Evolutionary conservation across 1,140 invertebrate genomes (phyloP).

Genomic region (Drosophila tropicalis): DNA sequence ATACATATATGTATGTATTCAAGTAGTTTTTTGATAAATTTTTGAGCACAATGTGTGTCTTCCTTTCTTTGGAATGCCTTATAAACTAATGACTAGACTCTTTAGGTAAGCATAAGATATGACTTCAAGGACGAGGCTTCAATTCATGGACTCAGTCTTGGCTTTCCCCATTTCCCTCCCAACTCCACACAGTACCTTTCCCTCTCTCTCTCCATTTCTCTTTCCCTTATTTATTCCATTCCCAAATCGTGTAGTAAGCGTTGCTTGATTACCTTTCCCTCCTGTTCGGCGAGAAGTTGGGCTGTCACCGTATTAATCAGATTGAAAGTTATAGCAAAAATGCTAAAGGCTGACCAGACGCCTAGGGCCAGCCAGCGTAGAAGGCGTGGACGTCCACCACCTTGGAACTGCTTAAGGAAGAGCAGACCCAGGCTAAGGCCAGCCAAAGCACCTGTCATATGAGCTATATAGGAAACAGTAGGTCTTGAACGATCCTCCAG

Average conservation of each 20-base stretch:
- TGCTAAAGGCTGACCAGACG: conserved; percentile 94
- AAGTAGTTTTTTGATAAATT: conserved; percentile 21
- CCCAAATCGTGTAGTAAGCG: conserved; percentile 79
- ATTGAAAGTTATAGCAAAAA: conserved; percentile 96
- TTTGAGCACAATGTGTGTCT: conserved; percentile 57
- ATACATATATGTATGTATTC: background rate
- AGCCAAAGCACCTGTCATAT: conserved; percentile 94
- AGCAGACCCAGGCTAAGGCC: conserved; percentile 94
- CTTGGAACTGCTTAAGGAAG: conserved; percentile 97
- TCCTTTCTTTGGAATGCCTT: conserved; percentile 62
- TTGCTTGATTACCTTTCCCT: conserved; percentile 75
- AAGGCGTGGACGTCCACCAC: conserved; percentile 94
- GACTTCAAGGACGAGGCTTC: conserved; percentile 32
- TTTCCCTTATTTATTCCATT: conserved; percentile 40
- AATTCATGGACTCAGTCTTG: conserved; percentile 53
- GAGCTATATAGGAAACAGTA: conserved; percentile 97
- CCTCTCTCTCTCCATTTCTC: background rate
- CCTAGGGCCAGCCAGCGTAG: conserved; percentile 97
- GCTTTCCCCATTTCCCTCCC: background rate
- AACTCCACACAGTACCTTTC: background rate
- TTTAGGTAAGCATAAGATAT: conserved; percentile 54
- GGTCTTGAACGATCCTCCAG: conserved; percentile 85
- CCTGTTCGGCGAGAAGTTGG: conserved; percentile 72
- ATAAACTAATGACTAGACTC: conserved; percentile 63
- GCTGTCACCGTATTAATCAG: conserved; percentile 88